Base-by-base conservation (phyloP, 2,797 vertebrate species). In the Miichthys miiuy region DNA sequence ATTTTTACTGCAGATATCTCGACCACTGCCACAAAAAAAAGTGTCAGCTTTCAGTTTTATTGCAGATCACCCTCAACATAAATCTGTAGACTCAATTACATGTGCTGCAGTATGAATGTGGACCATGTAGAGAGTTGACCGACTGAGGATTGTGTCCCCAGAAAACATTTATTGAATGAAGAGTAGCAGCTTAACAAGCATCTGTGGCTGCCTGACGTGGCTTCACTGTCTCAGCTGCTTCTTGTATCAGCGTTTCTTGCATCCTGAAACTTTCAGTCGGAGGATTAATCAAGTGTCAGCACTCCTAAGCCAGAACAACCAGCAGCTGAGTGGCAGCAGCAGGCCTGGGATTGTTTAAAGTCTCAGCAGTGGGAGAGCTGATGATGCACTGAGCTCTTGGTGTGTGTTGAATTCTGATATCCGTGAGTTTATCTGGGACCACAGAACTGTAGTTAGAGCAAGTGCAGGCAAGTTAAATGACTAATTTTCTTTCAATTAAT, bases 261-360 rank as follows among this genome's bases (percentile, higher is more conserved):
- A 16, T 77, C 72, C 75, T 63, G 58, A 71, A 77, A 68, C 71
- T 54, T 77, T 51, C 27, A 27, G 42, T 23, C 54, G 78, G 47
- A 17, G 18, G 62, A 77, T 81, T 42, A 78, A 80, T 86, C 46
- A 68, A 52, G 75, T 42, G 61, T 81, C 82, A 60, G 69, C 17
- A 25, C 12, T 38, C 64, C 48, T 17, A 55, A 71, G 61, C 21
- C 69, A 68, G 76, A 78, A 55, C 64, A 58, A 68, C 64, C 51
- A 46, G 78, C 48, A 46, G 64, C 68, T 61, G 76, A 75, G 46
- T 75, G 68, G 23, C 52, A 72, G 74, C 63, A 81, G 25, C 57
- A 34, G 64, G 57, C 11, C 0, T 42, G 42, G 71, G 68, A 58
- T 68, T 57, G 6, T 61, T 66, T 56, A 63, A 84, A 73, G 50